Evolutionary conservation across 2,113 vertebrate genomes (phyloP).

Genomic region (Pseudopodoces humilis): DNA sequence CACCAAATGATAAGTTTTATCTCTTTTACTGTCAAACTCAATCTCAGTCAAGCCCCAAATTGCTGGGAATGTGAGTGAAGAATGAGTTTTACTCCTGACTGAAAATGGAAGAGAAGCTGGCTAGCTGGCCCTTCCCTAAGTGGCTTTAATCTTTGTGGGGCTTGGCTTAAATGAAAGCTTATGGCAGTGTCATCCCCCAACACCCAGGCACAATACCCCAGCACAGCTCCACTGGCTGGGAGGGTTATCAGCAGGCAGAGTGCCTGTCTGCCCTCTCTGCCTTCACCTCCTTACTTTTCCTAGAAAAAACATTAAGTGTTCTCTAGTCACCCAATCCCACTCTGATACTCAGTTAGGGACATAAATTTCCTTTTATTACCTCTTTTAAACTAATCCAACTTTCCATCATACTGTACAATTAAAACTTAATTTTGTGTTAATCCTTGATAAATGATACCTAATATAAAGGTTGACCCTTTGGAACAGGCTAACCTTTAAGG

Average conservation of each 20-base stretch:
- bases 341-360: neutral
- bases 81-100: neutral
- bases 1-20: slow-evolving; percentile 74
- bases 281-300: slow-evolving; percentile 48
- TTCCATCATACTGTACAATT: slow-evolving; percentile 47
- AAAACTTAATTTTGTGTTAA: slow-evolving; percentile 64
- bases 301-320: neutral
- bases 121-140: slow-evolving; percentile 20
- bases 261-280: slow-evolving; percentile 18
- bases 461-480: slow-evolving; percentile 1
- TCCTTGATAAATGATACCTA: slow-evolving; percentile 35
- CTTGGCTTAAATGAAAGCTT: slow-evolving; percentile 12
- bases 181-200: neutral
- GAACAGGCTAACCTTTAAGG: slow-evolving; percentile 7
- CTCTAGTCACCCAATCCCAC: neutral
- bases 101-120: neutral
- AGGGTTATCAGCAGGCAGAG: slow-evolving; percentile 9
- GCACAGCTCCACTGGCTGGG: neutral
- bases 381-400: slow-evolving; percentile 61
- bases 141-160: slow-evolving; percentile 43
- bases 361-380: slow-evolving; percentile 65
- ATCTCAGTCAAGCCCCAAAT: slow-evolving; percentile 68
- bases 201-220: neutral
- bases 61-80: slow-evolving; percentile 25
- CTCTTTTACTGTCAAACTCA: slow-evolving; percentile 75